Evolutionary conservation across 2,113 vertebrate genomes (phyloP), one percentile per base, ranked within the genome.

Genomic region (Brienomyrus longianalis): DNA sequence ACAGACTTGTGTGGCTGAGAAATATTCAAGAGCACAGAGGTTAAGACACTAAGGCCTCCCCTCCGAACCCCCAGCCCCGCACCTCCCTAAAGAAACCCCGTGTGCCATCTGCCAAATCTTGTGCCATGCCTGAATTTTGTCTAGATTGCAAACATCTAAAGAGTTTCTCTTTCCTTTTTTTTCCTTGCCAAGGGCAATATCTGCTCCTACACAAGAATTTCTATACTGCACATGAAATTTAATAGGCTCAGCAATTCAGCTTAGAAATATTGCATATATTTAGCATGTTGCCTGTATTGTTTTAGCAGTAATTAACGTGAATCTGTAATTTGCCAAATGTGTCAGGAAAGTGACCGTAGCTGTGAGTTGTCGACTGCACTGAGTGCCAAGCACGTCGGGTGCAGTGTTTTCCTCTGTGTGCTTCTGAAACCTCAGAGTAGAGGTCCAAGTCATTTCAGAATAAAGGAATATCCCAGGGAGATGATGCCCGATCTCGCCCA

Each of bases 281-380:
- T 66, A 27, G 8, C 1, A n/a, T 27, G 11, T 27, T 13, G 62
- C 62, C 13, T 70, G 31, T 31, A 70, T 70, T 27, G 45, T 84
- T 84, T n/a, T n/a, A 84, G 83, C 54, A 80, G 74, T 87, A 90
- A 90, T 91, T 87, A 89, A 66, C 66, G 31, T 54, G 56, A 83
- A 52, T 87, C 83, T 52, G 35, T 21, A 56, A 15, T 66, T 31
- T 5, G 88, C 84, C 66, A 17, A 10, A 52, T 86, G n/a, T 21
- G 45, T 31, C 89, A 88, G 45, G 62, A 74, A 35, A 77, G 47
- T 50, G 62, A 77, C 59, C 62, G 31, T 27, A 19, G 62, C 90
- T 89, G 84, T 11, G 51, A 91, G 89, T 66, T 88, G 88, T 90
- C 84, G 80, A 66, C 90, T 91, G 89, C 87, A 51, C 89, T 90